phyloP scores from a whole-genome alignment of 2,888 invertebrate genomes.

The Pinctada fucata region DNA sequence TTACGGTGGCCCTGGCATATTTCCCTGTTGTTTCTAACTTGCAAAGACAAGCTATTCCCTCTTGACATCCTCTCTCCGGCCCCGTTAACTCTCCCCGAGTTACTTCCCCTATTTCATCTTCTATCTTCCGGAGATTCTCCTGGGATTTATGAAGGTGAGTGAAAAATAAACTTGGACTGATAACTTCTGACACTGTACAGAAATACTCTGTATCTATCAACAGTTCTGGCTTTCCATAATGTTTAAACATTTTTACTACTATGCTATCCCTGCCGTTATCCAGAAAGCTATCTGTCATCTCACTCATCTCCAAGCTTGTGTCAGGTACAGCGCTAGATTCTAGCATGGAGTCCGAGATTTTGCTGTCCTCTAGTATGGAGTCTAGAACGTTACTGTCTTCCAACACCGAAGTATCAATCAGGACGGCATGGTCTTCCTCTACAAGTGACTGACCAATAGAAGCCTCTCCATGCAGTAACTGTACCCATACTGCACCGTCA shows the following conservation, averaged over 20 bases:
- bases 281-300: background rate
- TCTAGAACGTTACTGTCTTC: background rate
- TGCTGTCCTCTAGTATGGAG: background rate
- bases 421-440: slow-evolving; percentile 28
- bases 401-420: background rate
- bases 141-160: slow-evolving; percentile 4
- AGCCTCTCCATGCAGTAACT: slow-evolving; percentile 34
- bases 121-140: slow-evolving; percentile 5
- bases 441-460: slow-evolving; percentile 32
- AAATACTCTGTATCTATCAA: slow-evolving; percentile 27
- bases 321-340: background rate
- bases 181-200: slow-evolving; percentile 13
- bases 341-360: background rate
- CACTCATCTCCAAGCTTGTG: background rate
- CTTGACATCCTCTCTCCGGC: background rate
- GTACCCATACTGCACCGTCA: slow-evolving; percentile 17
- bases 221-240: background rate
- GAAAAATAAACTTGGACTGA: slow-evolving; percentile 22
- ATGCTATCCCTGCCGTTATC: background rate
- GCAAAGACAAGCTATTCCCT: slow-evolving; percentile 25
- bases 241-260: background rate
- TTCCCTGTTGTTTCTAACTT: background rate
- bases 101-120: slow-evolving; percentile 20
- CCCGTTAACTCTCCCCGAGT: background rate
- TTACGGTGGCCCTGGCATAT: slow-evolving; percentile 19